phyloP scores from a whole-genome alignment of 2,888 invertebrate genomes.

The Archaeoteleia sp. region DNA sequence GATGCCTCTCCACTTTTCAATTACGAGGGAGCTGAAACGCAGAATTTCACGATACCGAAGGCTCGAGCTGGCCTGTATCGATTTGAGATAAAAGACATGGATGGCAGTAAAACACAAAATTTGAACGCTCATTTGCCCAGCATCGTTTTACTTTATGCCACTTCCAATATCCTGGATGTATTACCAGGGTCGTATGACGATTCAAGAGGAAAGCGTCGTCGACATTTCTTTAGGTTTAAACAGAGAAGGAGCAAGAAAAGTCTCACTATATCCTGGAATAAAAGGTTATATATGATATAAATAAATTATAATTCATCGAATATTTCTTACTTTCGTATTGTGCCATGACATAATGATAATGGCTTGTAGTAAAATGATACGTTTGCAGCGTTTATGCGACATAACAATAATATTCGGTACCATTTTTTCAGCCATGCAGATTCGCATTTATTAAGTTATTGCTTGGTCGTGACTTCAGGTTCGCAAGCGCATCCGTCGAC shows the following conservation, averaged over 20 bases:
- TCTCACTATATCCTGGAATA: constrained; percentile 72
- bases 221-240: constrained; percentile 67
- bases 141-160: constrained; percentile 71
- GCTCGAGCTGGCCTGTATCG: constrained; percentile 70
- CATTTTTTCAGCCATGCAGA: constrained; percentile 67
- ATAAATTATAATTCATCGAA: not conserved
- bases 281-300: constrained; percentile 61
- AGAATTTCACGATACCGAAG: constrained; percentile 70
- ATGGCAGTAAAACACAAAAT: constrained; percentile 45
- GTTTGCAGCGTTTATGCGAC: too few relatives aligned
- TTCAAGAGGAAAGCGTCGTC: constrained; percentile 61
- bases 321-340: constrained; percentile 11
- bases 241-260: constrained; percentile 69
- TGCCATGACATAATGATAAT: too few relatives aligned
- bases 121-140: constrained; percentile 59
- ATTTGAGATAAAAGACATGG: constrained; percentile 70
- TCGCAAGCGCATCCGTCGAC: constrained; percentile 68
- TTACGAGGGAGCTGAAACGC: constrained; percentile 70
- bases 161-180: constrained; percentile 66
- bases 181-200: constrained; percentile 59
- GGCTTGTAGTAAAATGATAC: too few relatives aligned
- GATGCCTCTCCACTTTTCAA: constrained; percentile 69
- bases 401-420: too few relatives aligned
- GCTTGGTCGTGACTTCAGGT: constrained; percentile 71
- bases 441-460: constrained; percentile 70